Conservation (phyloP, 2,113 vertebrate genomes). For the Nannospalax galili region DNA sequence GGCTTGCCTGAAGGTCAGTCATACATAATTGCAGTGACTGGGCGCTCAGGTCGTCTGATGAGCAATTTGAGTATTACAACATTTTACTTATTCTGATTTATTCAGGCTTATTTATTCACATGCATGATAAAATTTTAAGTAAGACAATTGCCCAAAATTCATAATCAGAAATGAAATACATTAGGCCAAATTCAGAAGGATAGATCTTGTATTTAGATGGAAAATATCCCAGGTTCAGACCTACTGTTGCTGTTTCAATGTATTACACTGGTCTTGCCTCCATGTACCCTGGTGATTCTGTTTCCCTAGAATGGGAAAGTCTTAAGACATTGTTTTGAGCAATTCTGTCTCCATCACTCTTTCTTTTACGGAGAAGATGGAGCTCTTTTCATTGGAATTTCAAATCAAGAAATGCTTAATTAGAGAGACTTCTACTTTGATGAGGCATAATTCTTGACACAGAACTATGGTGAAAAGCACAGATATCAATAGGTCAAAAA, state of each 20-base stretch:
- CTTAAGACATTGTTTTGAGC: not conserved
- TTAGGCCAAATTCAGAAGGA: not conserved
- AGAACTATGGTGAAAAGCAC: not conserved
- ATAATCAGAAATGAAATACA: not conserved
- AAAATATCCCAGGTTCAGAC: not conserved
- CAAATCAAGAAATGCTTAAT: conserved; percentile 30
- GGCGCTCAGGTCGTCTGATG: not conserved
- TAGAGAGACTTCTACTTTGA: conserved; percentile 10
- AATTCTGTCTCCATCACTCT: not conserved
- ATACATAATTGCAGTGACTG: not conserved
- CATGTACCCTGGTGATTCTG: not conserved
- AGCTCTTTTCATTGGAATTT: not conserved
- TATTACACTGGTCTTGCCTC: not conserved
- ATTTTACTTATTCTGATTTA: not conserved
- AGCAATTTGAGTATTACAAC: not conserved
- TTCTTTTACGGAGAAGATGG: conserved; percentile 13
- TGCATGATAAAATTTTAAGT: not conserved
- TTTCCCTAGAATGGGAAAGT: not conserved
- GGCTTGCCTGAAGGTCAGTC: not conserved
- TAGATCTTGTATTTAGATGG: not conserved
- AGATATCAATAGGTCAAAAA: conserved; percentile 19
- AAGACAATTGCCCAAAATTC: not conserved
- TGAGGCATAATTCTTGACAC: conserved; percentile 9
- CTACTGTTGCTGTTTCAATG: not conserved
- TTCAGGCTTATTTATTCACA: not conserved